Conservation (phyloP, 1,140 invertebrate species). For the Reticulitermes speratus region DNA sequence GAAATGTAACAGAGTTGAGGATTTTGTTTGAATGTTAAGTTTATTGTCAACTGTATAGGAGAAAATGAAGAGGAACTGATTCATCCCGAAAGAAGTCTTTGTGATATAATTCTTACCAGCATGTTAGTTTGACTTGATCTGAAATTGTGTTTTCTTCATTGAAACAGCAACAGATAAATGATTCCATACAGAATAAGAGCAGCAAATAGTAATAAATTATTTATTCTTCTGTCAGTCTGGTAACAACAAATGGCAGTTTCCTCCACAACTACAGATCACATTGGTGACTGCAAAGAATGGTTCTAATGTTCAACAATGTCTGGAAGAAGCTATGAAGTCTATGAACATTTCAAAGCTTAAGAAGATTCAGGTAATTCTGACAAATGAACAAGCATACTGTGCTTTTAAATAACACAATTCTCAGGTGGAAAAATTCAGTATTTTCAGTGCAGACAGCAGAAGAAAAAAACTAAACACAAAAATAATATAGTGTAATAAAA, state of each 20-base stretch:
- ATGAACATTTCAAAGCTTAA: constrained; percentile 16
- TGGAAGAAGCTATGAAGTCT: background rate
- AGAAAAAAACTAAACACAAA: background rate
- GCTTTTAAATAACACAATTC: background rate
- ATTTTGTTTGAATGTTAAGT: too few species aligned
- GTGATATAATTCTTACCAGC: too few species aligned
- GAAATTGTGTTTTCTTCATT: too few species aligned
- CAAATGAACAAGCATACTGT: background rate
- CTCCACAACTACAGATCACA: constrained; percentile 8
- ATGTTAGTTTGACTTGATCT: too few species aligned
- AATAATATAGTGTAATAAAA: background rate
- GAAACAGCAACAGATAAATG: too few species aligned
- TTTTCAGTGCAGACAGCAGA: background rate
- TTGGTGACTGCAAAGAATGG: constrained; percentile 18
- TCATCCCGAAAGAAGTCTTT: too few species aligned
- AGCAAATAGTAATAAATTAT: background rate
- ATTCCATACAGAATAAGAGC: too few species aligned
- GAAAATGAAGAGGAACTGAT: too few species aligned
- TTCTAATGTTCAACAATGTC: background rate
- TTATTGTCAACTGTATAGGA: too few species aligned
- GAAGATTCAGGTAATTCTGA: constrained; percentile 17
- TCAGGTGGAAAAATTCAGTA: too few species aligned
- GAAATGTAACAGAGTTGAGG: too few species aligned
- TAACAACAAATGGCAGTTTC: background rate
- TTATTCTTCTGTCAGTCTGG: background rate